Base-by-base conservation (phyloP, 2,113 vertebrate genomes). In the Zeus faber region DNA sequence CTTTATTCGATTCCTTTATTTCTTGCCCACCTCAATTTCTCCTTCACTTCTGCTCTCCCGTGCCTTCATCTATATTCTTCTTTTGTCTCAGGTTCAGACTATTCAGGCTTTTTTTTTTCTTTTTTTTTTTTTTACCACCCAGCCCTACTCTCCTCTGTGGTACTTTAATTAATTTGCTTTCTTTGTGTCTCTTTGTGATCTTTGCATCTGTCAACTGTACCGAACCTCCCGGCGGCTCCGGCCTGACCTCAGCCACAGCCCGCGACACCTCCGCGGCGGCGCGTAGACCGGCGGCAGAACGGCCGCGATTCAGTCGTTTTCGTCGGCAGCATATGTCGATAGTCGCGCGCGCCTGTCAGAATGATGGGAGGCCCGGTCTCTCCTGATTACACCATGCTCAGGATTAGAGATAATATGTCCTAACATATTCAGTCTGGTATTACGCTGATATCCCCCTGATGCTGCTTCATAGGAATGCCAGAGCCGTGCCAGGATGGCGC, bases 341-440 rank as follows among this genome's bases (percentile, higher is more conserved):
- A 61, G 49, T 73, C 71, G 51, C 54, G 54, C 37, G 25, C 49
- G 43, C 31, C 53, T 54, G 51, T 74, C 76, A 74, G 69, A 79
- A 58, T 49, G 43, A 56, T 74, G 54, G 64, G 72, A 79, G 52
- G 70, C 70, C 60, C 70, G 67, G 76, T 76, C 76, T 82, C 67
- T 72, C 77, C 74, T 74, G 79, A 87, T 89, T 87, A 85, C 76
- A 74, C 58, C 77, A 40, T 82, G 74, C 65, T 80, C 52, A 68
- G 81, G 79, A 87, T 88, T 86, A 87, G 72, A 72, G 68, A 50
- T 65, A 82, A 77, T 83, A 49, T 75, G 78, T 76, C 84, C 52
- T 61, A 74, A 80, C 78, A 83, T 78, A 74, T 86, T 86, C 76
- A 80, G 61, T 60, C 76, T 82, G 82, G 79, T 80, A 76, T 84